Conservation (phyloP, 2,113 vertebrate genomes). For the Agelaius phoeniceus region DNA sequence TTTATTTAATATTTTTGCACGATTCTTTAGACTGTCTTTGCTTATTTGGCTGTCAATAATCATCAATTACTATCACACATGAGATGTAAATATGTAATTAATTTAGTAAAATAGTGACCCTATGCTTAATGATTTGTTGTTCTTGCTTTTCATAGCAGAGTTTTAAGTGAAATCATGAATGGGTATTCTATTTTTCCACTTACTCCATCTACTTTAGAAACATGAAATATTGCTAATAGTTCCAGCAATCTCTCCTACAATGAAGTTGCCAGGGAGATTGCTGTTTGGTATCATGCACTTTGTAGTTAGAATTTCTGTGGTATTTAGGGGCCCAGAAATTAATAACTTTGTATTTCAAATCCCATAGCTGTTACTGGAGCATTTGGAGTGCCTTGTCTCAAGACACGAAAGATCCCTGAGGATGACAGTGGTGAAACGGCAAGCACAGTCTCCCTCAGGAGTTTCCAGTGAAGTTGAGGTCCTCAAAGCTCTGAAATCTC, state of each 20-base stretch:
- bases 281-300: not conserved
- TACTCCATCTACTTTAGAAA: not conserved
- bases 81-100: not conserved
- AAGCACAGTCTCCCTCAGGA: constrained; percentile 97
- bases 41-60: not conserved
- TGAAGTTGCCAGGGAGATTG: not conserved
- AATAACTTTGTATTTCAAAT: constrained; percentile 35
- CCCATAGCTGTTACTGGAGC: constrained; percentile 91
- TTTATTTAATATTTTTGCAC: not conserved
- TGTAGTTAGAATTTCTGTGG: not conserved
- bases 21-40: not conserved
- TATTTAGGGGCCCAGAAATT: not conserved
- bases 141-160: not conserved
- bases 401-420: constrained; percentile 95
- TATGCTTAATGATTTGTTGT: not conserved
- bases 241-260: not conserved
- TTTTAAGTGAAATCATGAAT: not conserved
- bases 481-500: constrained; percentile 97
- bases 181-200: not conserved
- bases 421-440: constrained; percentile 98
- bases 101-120: not conserved
- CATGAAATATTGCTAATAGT: not conserved
- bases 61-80: not conserved
- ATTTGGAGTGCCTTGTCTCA: constrained; percentile 98
- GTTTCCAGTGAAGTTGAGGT: constrained; percentile 99